These are phyloP conservation scores for Magallana angulata DNA, from an alignment of 1,140 invertebrate species.

Conservation along the genomic window DNA sequence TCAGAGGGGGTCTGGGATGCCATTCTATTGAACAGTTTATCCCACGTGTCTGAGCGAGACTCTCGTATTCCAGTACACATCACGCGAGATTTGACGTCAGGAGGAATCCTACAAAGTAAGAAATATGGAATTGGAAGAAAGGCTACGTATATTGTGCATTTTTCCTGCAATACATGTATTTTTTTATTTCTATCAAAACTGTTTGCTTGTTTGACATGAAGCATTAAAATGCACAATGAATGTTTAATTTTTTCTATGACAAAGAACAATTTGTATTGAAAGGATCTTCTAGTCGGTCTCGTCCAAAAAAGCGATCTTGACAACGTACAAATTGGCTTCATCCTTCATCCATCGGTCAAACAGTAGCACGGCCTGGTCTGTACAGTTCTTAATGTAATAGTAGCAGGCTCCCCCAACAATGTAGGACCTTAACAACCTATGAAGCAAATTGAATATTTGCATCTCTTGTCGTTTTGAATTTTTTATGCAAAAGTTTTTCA, in stretches of 20 bases:
- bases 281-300: too few species aligned
- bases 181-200: too few species aligned
- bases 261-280: too few species aligned
- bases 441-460: neutral
- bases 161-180: too few species aligned
- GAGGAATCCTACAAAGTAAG: neutral
- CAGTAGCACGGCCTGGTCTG: neutral
- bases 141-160: too few species aligned
- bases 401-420: slow-evolving; percentile 40
- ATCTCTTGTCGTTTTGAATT: too few species aligned
- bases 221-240: too few species aligned
- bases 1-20: slow-evolving; percentile 34
- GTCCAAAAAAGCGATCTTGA: neutral
- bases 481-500: too few species aligned
- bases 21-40: slow-evolving; percentile 37
- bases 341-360: slow-evolving; percentile 40
- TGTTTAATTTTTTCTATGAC: too few species aligned
- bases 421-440: slow-evolving; percentile 43
- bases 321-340: slow-evolving; percentile 28
- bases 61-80: slow-evolving; percentile 43
- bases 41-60: slow-evolving; percentile 33
- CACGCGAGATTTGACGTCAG: slow-evolving; percentile 46
- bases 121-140: neutral
- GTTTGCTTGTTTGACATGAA: too few species aligned
- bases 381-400: slow-evolving; percentile 33